Conservation (phyloP, 2,888 invertebrate species). For the Serrognathus titanus region DNA sequence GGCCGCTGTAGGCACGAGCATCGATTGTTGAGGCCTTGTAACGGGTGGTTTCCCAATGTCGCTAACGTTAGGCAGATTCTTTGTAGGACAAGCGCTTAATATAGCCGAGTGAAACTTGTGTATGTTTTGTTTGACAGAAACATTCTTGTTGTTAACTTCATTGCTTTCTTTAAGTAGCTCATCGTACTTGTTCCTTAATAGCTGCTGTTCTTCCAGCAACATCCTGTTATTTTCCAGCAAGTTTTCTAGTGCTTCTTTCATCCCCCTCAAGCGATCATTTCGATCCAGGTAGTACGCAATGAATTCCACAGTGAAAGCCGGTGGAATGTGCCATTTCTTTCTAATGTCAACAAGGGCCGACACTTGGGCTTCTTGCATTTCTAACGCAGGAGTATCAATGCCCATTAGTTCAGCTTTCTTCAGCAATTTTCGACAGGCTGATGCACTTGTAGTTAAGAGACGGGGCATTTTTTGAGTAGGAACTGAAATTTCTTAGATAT, state of each 20-base stretch:
- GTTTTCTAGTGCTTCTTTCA: slow-evolving; percentile 74
- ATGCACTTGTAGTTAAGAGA: slow-evolving; percentile 84
- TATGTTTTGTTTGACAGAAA: slow-evolving; percentile 58
- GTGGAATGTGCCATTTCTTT: slow-evolving; percentile 92
- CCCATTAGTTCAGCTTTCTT: slow-evolving; percentile 90
- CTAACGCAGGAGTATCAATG: slow-evolving; percentile 75
- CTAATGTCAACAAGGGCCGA: slow-evolving; percentile 80
- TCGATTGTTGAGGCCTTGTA: slow-evolving; percentile 45
- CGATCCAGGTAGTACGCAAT: slow-evolving; percentile 91
- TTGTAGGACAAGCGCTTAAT: slow-evolving; percentile 58
- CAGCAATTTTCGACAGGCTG: slow-evolving; percentile 76
- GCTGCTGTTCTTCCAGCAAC: slow-evolving; percentile 74
- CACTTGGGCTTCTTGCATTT: slow-evolving; percentile 79
- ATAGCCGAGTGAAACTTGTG: slow-evolving; percentile 62
- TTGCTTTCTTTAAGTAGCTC: slow-evolving; percentile 62
- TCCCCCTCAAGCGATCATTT: slow-evolving; percentile 73
- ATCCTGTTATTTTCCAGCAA: slow-evolving; percentile 71
- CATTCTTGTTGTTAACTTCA: slow-evolving; percentile 61
- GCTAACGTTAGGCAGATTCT: slow-evolving; percentile 57
- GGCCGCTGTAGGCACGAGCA: slow-evolving; percentile 78
- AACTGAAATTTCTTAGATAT: slow-evolving; percentile 52
- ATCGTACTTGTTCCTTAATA: slow-evolving; percentile 73
- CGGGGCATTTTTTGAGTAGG: slow-evolving; percentile 95
- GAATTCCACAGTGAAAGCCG: slow-evolving; percentile 92
- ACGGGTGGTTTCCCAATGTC: slow-evolving; percentile 50